Evolutionary conservation across 2,888 invertebrate genomes (phyloP), one percentile per base, ranked within the genome.

Genomic region (Globia sparganii): DNA sequence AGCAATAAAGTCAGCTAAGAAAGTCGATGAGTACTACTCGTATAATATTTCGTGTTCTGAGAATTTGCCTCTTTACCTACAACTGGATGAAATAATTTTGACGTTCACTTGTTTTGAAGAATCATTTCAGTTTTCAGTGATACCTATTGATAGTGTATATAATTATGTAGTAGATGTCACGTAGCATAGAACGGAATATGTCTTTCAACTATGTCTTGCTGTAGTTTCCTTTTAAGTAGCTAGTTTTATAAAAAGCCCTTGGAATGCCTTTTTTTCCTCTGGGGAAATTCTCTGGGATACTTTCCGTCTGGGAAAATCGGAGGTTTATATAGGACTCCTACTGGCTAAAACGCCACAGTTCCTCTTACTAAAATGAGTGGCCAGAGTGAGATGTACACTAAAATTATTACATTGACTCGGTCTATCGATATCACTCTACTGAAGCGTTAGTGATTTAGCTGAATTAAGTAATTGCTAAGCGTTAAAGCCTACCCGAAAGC

Each of bases 101-200:
- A 58, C 6, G 34, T 43, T 28, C n/a, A 31, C n/a, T 73, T 18
- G 15, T 37, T 37, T 73, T 18, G 18, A 25, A 37, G 46, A 59
- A 25, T 74, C 6, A 31, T 31, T 75, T 75, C 31, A 43, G 62
- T 43, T 75, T 43, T 75, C 31, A 62, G 31, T n/a, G 49, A 62
- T 62, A 21, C 31, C 9, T 61, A 40, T 40, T 40, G 4, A 8
- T 53, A 61, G 18, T n/a, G 28, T 70, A 18, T n/a, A 5, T 18
- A 28, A 72, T 21, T 46, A 49, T 61, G 49, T 75, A n/a, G 74
- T 21, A 18, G 4, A 53, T 74, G 75, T 75, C 75, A 75, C 49
- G 62, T 53, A 53, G 53, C 31, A 43, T 25, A 53, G 31, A 53
- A 43, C 21, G 5, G 25, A 61, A 11, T 49, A 28, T 13, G 46